Base-by-base conservation (phyloP, 2,888 invertebrate species). In the Salticus scenicus region DNA sequence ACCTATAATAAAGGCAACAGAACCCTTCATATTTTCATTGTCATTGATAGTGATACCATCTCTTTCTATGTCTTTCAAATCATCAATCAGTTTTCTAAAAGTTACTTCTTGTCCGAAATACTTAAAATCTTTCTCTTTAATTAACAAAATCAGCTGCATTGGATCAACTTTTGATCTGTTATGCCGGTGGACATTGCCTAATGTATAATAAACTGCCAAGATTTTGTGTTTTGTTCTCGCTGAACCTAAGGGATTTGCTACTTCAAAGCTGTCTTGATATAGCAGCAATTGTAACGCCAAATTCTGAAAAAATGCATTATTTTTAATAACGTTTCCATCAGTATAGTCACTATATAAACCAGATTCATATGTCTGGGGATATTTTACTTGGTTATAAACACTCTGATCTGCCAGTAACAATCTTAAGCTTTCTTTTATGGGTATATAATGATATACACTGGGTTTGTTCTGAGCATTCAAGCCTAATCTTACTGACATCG, bases 41-140 rank as follows among this genome's bases (percentile, higher is more conserved):
- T n/a, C n/a, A n/a, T n/a, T n/a, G n/a, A n/a, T n/a, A n/a, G n/a
- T n/a, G n/a, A n/a, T n/a, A n/a, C n/a, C n/a, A n/a, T n/a, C n/a
- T 47, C 17, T n/a, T 17, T 17, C 47, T 47, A n/a, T 47, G 47
- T n/a, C 47, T 47, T 47, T 47, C 1, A 1, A 47, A 0, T 17
- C n/a, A 1, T 47, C 47, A 1, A 1, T 47, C 17, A 14, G 14
- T 47, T n/a, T n/a, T n/a, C n/a, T n/a, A n/a, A n/a, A n/a, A n/a
- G n/a, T n/a, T n/a, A n/a, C n/a, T n/a, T n/a, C n/a, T 17, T 47
- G 47, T n/a, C 47, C 47, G n/a, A 47, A 47, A 47, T 47, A 47
- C n/a, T 47, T 47, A 1, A 47, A 1, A 47, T 47, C 17, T 47
- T 47, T 47, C 47, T 47, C 47, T 47, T 47, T 47, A n/a, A 14